Evolutionary conservation across 2,113 vertebrate species (phyloP).

Genomic region (Etheostoma spectabile): DNA sequence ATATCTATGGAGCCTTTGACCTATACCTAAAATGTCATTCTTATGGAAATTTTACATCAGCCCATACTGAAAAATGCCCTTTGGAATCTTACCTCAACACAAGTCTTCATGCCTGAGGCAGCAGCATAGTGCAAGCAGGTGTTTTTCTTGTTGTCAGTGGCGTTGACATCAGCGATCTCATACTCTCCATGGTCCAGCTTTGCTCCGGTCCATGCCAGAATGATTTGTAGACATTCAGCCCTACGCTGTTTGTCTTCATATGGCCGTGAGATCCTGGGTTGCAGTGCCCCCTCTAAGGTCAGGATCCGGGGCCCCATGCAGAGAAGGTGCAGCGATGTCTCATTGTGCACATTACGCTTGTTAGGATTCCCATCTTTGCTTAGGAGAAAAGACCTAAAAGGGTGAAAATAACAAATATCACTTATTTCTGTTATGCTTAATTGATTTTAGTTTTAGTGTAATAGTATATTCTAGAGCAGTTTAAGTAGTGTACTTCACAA

Average conservation of each 20-base stretch:
- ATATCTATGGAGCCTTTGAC: slow-evolving; percentile 23
- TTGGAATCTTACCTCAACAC: slow-evolving; percentile 91
- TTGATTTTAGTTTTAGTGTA: neutral
- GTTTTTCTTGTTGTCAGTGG: slow-evolving; percentile 96
- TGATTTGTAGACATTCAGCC: slow-evolving; percentile 93
- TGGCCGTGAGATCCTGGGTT: slow-evolving; percentile 90
- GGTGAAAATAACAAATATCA: neutral
- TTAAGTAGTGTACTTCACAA: neutral
- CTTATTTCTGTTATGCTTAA: neutral
- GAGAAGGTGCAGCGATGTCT: slow-evolving; percentile 96
- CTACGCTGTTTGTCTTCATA: slow-evolving; percentile 91
- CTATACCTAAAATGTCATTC: neutral
- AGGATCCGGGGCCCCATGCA: slow-evolving; percentile 98
- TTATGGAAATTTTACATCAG: slow-evolving; percentile 13
- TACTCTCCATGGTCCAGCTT: slow-evolving; percentile 96
- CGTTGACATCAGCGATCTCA: slow-evolving; percentile 92
- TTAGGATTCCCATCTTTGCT: slow-evolving; percentile 98
- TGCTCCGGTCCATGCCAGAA: slow-evolving; percentile 96
- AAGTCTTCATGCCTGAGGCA: slow-evolving; percentile 98
- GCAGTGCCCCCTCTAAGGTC: slow-evolving; percentile 92
- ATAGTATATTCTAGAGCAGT: neutral
- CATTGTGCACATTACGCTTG: slow-evolving; percentile 97
- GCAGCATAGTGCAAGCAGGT: slow-evolving; percentile 96
- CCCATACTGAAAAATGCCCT: neutral
- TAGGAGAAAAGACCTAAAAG: slow-evolving; percentile 91